Conservation (phyloP, 1,140 invertebrate species). For the fruit fly (Drosophila melanogaster) region DNA sequence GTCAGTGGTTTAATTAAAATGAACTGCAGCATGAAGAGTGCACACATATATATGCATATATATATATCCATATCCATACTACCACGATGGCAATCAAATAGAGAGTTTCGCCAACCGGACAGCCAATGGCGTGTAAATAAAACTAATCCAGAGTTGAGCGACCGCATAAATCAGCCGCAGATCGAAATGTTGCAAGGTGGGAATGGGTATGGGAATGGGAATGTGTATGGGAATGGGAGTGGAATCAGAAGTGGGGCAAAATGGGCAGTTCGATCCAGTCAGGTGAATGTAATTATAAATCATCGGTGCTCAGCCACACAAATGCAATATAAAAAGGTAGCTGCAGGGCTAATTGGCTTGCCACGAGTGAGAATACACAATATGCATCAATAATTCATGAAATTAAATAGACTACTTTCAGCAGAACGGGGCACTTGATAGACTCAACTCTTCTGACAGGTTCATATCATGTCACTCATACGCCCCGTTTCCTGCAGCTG, state of each 20-base stretch:
- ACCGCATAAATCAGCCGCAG: slow-evolving; percentile 80
- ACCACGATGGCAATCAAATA: slow-evolving; percentile 7
- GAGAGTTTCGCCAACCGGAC: slow-evolving; percentile 18
- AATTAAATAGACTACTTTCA: slow-evolving; percentile 72
- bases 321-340: slow-evolving; percentile 53
- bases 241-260: background rate
- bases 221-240: background rate
- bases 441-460: slow-evolving; percentile 46
- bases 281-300: slow-evolving; percentile 60
- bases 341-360: slow-evolving; percentile 66
- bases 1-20: slow-evolving; percentile 78
- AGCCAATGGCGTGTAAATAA: slow-evolving; percentile 61
- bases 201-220: background rate
- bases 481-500: slow-evolving; percentile 34
- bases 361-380: slow-evolving; percentile 33
- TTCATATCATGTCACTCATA: slow-evolving; percentile 65
- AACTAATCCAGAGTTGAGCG: slow-evolving; percentile 75
- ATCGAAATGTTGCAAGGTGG: slow-evolving; percentile 15
- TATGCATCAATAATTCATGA: slow-evolving; percentile 77
- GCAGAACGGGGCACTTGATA: slow-evolving; percentile 27
- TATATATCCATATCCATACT: background rate
- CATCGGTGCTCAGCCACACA: slow-evolving; percentile 47
- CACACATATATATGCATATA: slow-evolving; percentile 1
- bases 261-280: slow-evolving; percentile 27
- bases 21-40: slow-evolving; percentile 59